Conservation (phyloP, 2,888 invertebrate genomes). For the Drosophila cyrtoloma region DNA sequence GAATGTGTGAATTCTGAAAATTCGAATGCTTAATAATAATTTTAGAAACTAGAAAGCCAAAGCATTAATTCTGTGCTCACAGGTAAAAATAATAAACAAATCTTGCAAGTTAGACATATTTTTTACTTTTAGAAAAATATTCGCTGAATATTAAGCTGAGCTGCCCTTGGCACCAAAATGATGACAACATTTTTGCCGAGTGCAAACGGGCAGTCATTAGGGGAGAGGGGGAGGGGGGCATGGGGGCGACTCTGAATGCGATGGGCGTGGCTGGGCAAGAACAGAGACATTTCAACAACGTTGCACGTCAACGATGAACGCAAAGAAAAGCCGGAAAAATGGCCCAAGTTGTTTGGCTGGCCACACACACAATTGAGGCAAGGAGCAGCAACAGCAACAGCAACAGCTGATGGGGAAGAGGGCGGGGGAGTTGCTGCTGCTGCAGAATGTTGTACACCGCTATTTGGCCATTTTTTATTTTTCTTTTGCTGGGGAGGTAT, state of each 20-base stretch:
- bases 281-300: slow-evolving; percentile 47
- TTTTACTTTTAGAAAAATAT: background rate
- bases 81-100: too few relatives aligned
- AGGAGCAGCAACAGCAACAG: slow-evolving; percentile 1
- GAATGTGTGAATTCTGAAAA: too few relatives aligned
- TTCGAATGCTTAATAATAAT: too few relatives aligned
- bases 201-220: slow-evolving; percentile 32
- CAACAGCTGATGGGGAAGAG: background rate
- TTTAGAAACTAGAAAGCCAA: too few relatives aligned
- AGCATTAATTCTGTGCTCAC: too few relatives aligned
- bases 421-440: background rate
- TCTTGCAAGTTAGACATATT: too few relatives aligned
- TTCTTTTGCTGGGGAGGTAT: slow-evolving; percentile 61
- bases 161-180: background rate
- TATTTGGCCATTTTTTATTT: slow-evolving; percentile 59
- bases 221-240: background rate
- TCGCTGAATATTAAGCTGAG: background rate
- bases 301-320: slow-evolving; percentile 64
- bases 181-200: background rate
- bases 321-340: slow-evolving; percentile 77
- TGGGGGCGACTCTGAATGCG: slow-evolving; percentile 15
- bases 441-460: slow-evolving; percentile 50
- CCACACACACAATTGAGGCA: slow-evolving; percentile 41
- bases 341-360: slow-evolving; percentile 73
- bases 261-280: slow-evolving; percentile 60